Evolutionary conservation across 1,140 invertebrate genomes (phyloP).

Genomic region (Epicauta chinensis): DNA sequence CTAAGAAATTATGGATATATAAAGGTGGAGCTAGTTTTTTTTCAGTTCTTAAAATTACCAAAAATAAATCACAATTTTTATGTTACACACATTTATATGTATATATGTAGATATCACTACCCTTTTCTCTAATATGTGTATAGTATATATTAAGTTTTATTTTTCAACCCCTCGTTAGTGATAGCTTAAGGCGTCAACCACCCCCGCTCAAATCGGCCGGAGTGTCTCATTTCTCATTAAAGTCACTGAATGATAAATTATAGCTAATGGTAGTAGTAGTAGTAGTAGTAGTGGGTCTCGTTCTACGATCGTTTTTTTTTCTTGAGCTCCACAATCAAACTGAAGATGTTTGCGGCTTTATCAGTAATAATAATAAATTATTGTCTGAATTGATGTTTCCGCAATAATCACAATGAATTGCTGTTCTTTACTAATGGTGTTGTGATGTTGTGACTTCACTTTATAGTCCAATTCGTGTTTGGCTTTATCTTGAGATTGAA

Average conservation of each 20-base stretch:
- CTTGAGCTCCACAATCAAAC: not conserved
- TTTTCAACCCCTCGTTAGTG: slow-evolving; percentile 31
- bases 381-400: not conserved
- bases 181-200: slow-evolving; percentile 13
- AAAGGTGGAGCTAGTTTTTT: slow-evolving; percentile 5
- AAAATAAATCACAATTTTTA: slow-evolving; percentile 2
- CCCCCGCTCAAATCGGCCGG: slow-evolving; percentile 18
- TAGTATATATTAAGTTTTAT: no score
- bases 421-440: slow-evolving; percentile 1
- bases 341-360: not conserved
- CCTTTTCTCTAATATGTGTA: no score
- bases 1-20: slow-evolving; percentile 12
- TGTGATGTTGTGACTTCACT: no score
- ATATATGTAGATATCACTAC: slow-evolving; percentile 13
- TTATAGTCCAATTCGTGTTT: no score
- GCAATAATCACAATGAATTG: slow-evolving; percentile 1
- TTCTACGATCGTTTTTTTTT: no score
- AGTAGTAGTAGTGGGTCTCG: no score
- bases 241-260: slow-evolving; percentile 9
- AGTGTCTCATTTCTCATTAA: slow-evolving; percentile 24
- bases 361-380: slow-evolving; percentile 2
- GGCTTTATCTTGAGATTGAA: no score
- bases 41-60: no score
- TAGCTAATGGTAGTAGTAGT: no score
- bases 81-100: slow-evolving; percentile 2